phyloP scores from a whole-genome alignment of 2,113 vertebrate species.

The Cathartes aura region DNA sequence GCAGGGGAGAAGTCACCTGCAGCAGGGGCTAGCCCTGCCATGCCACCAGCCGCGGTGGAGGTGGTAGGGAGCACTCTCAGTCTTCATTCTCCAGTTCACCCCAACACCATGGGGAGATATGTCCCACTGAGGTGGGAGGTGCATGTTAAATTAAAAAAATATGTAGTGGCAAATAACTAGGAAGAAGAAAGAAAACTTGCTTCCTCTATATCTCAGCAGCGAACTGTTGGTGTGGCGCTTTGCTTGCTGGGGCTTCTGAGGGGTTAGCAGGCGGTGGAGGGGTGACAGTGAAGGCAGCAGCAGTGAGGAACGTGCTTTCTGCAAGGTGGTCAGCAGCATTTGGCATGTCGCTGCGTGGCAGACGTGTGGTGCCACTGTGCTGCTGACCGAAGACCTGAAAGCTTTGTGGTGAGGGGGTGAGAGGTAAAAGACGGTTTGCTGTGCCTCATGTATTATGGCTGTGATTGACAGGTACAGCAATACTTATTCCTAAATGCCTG shows the following conservation, averaged over 20 bases:
- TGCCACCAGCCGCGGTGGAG: rapidly evolving
- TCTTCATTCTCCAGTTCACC: not conserved
- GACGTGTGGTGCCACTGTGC: rapidly evolving
- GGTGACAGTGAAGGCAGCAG: not conserved
- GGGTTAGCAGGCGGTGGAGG: rapidly evolving
- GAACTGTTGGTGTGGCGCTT: not conserved
- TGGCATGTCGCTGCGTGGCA: rapidly evolving
- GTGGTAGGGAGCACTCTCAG: not conserved
- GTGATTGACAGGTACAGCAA: not conserved
- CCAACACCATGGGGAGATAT: not conserved
- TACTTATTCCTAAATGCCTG: not conserved
- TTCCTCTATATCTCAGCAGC: not conserved
- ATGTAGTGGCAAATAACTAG: not conserved
- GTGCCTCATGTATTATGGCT: not conserved
- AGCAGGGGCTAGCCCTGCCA: rapidly evolving
- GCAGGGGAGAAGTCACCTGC: not conserved
- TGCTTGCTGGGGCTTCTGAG: not conserved
- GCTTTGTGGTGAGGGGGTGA: not conserved
- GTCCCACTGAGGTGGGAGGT: not conserved
- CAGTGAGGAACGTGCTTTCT: not conserved
- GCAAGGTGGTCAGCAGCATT: not conserved
- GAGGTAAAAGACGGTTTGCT: not conserved
- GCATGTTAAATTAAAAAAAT: not conserved
- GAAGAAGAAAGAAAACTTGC: not conserved
- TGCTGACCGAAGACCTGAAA: not conserved